Evolutionary conservation across 2,888 invertebrate species (phyloP).

Genomic region (Ormyrus pomaceus): DNA sequence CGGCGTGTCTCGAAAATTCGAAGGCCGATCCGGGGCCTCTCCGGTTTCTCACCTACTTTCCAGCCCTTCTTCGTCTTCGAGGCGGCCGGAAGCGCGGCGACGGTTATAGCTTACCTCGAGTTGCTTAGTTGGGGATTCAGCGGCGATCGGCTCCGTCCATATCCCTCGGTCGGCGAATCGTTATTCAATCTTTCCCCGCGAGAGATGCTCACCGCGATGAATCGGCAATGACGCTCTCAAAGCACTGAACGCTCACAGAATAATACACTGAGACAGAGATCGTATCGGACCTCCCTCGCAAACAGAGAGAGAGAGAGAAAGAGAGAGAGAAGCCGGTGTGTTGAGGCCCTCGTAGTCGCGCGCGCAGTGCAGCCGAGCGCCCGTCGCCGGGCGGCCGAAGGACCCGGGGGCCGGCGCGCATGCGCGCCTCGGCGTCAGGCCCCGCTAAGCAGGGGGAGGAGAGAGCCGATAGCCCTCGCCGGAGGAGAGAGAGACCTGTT

Average conservation of each 20-base stretch:
- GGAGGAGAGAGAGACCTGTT: conserved; percentile 35
- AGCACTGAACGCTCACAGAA: not conserved
- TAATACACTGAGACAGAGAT: not conserved
- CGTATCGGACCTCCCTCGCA: not conserved
- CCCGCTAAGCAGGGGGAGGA: conserved; percentile 5
- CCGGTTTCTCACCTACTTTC: conserved; percentile 14
- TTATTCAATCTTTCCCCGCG: not conserved
- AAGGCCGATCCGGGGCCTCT: not conserved
- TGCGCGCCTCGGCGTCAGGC: conserved; percentile 27
- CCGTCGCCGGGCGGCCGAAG: conserved; percentile 49
- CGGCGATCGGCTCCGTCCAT: conserved; percentile 41
- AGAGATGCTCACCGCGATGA: conserved; percentile 18
- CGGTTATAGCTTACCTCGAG: conserved; percentile 22
- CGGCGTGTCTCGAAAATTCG: conserved; percentile 17
- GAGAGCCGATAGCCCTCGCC: not conserved
- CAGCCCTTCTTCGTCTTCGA: not conserved
- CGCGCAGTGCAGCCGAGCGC: conserved; percentile 57
- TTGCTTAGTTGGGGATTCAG: conserved; percentile 31
- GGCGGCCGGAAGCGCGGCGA: conserved; percentile 26
- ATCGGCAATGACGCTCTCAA: conserved; percentile 19
- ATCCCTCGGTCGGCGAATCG: conserved; percentile 1
- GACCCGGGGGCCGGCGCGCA: conserved; percentile 52
- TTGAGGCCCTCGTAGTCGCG: conserved; percentile 60
- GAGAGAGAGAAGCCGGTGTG: conserved; percentile 28
- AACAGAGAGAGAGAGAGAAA: too few relatives aligned